Evolutionary conservation across 2,888 invertebrate genomes (phyloP).

Genomic region (Drosophila yooni): DNA sequence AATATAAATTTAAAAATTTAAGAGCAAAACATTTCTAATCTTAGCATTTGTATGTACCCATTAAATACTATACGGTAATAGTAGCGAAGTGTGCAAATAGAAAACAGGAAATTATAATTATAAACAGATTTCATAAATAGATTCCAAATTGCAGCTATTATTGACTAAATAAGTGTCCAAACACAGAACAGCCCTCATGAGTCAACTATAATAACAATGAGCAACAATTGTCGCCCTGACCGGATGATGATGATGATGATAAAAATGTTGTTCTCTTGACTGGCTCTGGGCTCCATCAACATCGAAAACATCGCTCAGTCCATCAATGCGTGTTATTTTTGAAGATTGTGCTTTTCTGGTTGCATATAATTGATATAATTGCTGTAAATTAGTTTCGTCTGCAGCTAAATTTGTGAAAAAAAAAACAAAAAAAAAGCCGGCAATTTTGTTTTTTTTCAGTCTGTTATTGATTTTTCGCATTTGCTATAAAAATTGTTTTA

Average conservation of each 20-base stretch:
- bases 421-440: background rate
- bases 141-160: background rate
- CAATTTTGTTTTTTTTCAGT: background rate
- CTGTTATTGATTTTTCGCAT: constrained; percentile 56
- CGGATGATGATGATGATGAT: constrained; percentile 37
- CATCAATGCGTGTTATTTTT: constrained; percentile 21
- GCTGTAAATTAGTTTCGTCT: constrained; percentile 31
- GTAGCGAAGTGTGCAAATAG: background rate
- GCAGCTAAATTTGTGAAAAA: constrained; percentile 2
- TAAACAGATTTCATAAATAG: background rate
- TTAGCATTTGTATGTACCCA: background rate
- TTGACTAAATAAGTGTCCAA: background rate
- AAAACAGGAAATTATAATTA: constrained; percentile 1
- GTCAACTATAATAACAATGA: constrained; percentile 13
- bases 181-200: constrained; percentile 14
- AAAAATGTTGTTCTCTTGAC: constrained; percentile 2
- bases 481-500: background rate
- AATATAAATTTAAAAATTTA: background rate
- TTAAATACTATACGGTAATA: no score
- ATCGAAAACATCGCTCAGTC: background rate
- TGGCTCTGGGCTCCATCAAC: constrained; percentile 2
- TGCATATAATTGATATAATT: constrained; percentile 66
- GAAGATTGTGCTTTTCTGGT: background rate
- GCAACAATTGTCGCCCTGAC: constrained; percentile 67
- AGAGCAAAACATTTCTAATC: constrained; percentile 1